Evolutionary conservation across 2,888 invertebrate genomes (phyloP).

Genomic region (Sylvicola cinctus): DNA sequence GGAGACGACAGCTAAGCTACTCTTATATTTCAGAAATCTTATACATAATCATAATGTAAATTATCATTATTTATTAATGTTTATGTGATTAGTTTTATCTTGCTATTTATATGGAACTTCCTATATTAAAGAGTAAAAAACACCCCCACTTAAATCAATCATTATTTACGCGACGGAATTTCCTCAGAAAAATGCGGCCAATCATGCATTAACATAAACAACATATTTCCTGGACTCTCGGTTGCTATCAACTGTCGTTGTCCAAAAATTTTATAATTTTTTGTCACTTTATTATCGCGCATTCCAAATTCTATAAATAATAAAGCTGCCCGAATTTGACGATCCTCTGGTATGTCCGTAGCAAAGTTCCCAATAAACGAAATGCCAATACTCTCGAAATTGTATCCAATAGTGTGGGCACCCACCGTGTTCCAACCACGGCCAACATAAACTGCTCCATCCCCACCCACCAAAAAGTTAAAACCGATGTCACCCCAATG

Average conservation of each 20-base stretch:
- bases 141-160: background rate
- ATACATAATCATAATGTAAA: no score
- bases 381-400: constrained; percentile 43
- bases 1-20: no score
- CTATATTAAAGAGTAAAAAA: no score
- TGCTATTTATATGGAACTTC: no score
- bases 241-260: background rate
- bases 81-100: no score
- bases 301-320: constrained; percentile 42
- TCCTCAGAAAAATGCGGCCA: background rate
- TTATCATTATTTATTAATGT: no score
- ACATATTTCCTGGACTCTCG: background rate
- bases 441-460: constrained; percentile 51
- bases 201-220: background rate
- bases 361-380: constrained; percentile 54
- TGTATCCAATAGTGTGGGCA: constrained; percentile 46
- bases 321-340: constrained; percentile 36
- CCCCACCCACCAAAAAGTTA: constrained; percentile 62
- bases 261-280: background rate
- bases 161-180: background rate
- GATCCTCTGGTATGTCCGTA: constrained; percentile 26
- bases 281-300: constrained; percentile 9
- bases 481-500: constrained; percentile 50
- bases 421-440: constrained; percentile 55
- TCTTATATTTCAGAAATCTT: no score